phyloP scores from a whole-genome alignment of 2,888 invertebrate genomes.

The Rotaria socialis region DNA sequence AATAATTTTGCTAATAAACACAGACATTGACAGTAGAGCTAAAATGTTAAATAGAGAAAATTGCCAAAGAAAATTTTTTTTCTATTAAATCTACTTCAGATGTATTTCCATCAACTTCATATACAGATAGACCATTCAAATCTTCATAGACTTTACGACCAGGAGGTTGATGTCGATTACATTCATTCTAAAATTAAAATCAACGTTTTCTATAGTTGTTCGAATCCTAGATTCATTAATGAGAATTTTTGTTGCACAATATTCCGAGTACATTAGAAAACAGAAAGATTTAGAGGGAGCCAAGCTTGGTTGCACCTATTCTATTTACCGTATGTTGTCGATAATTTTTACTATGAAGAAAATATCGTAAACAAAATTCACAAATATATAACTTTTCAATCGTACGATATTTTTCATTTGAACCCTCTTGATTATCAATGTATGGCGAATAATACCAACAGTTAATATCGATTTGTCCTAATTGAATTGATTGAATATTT shows the following conservation, averaged over 20 bases:
- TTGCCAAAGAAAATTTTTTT: background rate
- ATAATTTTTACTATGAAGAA: constrained; percentile 66
- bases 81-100: constrained; percentile 65
- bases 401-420: background rate
- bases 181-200: constrained; percentile 67
- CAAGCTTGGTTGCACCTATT: no score
- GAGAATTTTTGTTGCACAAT: no score
- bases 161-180: constrained; percentile 80
- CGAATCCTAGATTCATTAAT: no score
- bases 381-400: constrained; percentile 84
- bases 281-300: no score
- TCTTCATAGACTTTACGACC: constrained; percentile 88
- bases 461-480: constrained; percentile 88
- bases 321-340: constrained; percentile 56
- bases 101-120: constrained; percentile 91
- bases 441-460: constrained; percentile 99
- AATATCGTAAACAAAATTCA: constrained; percentile 92
- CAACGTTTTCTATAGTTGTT: no score
- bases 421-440: constrained; percentile 69
- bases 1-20: constrained; percentile 92
- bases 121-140: constrained; percentile 86
- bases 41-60: constrained; percentile 47
- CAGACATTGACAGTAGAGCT: constrained; percentile 85
- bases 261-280: no score
- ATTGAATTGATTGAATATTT: constrained; percentile 85